phyloP scores from a whole-genome alignment of 2,888 invertebrate genomes.

The Meghimatium bilineatum region DNA sequence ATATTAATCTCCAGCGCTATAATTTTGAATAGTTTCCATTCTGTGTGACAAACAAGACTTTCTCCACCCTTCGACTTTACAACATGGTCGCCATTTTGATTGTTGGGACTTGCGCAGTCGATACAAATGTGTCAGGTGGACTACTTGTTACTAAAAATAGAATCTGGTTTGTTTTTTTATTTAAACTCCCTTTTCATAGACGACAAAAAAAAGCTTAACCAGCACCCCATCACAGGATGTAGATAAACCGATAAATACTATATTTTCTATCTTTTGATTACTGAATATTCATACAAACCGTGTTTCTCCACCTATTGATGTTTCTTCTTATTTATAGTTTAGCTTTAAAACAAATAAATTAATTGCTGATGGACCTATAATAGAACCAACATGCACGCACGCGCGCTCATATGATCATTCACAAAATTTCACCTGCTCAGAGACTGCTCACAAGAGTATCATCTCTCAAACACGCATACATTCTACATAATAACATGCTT shows the following conservation, averaged over 20 bases:
- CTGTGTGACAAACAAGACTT: neutral
- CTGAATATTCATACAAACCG: too few species aligned
- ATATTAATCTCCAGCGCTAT: neutral
- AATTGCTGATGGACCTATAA: too few species aligned
- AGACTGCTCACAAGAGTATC: too few species aligned
- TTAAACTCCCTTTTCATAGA: neutral
- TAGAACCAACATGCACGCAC: too few species aligned
- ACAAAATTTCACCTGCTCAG: too few species aligned
- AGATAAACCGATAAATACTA: too few species aligned
- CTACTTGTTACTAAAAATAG: neutral
- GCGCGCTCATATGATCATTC: too few species aligned
- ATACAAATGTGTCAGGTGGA: constrained; percentile 11
- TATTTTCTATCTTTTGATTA: too few species aligned
- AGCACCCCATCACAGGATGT: neutral
- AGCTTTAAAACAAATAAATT: too few species aligned
- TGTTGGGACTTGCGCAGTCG: constrained; percentile 51
- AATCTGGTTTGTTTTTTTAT: neutral
- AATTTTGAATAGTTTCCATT: constrained; percentile 18
- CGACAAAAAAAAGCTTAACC: neutral
- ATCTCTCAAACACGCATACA: too few species aligned
- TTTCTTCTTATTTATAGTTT: too few species aligned
- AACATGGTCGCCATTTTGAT: constrained; percentile 51
- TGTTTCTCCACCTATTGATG: too few species aligned
- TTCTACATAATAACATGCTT: neutral
- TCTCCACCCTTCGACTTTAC: constrained; percentile 9